phyloP scores from a whole-genome alignment of 2,113 vertebrate genomes.

The Psilopsiagon aymara region DNA sequence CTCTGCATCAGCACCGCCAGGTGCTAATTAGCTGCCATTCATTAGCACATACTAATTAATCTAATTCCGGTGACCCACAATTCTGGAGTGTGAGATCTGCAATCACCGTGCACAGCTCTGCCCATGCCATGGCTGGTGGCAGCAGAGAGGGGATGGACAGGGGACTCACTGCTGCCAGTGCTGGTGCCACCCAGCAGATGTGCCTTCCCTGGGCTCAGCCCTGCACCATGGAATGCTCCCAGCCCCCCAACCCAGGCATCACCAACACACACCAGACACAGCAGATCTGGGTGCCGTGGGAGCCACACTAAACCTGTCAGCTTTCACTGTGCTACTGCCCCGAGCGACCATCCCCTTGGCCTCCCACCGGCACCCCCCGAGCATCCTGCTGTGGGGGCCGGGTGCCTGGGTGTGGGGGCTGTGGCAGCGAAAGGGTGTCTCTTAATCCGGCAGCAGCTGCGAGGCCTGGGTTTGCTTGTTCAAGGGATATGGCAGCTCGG shows the following conservation, averaged over 20 bases:
- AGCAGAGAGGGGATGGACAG: neutral
- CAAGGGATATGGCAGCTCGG: conserved; percentile 68
- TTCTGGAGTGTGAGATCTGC: conserved; percentile 60
- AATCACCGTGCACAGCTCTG: neutral
- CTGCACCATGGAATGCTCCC: neutral
- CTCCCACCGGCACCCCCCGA: neutral
- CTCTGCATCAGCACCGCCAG: conserved; percentile 13
- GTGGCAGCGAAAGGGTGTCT: conserved; percentile 35
- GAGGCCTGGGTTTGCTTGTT: conserved; percentile 58
- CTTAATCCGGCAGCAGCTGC: conserved; percentile 54
- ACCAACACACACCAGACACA: neutral
- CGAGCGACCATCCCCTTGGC: neutral
- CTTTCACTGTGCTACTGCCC: neutral
- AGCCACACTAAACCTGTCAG: neutral
- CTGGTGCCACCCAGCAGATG: neutral
- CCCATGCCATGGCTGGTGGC: neutral
- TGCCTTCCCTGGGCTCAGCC: neutral
- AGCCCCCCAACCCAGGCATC: neutral
- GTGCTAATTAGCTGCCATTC: conserved; percentile 47
- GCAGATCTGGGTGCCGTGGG: neutral
- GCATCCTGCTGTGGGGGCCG: fast-evolving
- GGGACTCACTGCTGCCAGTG: neutral
- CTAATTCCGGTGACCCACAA: conserved; percentile 46
- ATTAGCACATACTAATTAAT: conserved; percentile 51
- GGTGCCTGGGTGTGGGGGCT: fast-evolving